These are phyloP conservation scores for Lipophrys pholis DNA, from an alignment of 2,113 vertebrate species.

Conservation along the genomic window DNA sequence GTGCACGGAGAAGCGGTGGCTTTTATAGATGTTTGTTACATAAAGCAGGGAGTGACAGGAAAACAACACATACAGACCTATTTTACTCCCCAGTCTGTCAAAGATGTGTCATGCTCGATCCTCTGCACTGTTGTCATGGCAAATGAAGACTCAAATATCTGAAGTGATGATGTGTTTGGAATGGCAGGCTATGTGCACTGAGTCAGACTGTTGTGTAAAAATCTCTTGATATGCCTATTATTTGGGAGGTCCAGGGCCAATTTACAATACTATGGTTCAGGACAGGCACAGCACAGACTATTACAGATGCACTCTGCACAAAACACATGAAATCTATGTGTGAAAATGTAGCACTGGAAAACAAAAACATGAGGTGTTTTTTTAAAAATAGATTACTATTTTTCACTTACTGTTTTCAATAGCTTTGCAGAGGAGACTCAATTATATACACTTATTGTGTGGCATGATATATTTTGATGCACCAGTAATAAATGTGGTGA, in stretches of 20 bases:
- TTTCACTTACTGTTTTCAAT: no score
- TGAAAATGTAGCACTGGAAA: not conserved
- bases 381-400: no score
- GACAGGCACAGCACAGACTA: slow-evolving; percentile 10
- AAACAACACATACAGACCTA: slow-evolving; percentile 66
- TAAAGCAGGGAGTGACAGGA: slow-evolving; percentile 67
- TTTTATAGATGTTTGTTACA: slow-evolving; percentile 61
- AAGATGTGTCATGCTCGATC: slow-evolving; percentile 69
- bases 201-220: slow-evolving; percentile 57
- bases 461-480: no score
- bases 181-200: slow-evolving; percentile 38
- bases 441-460: no score
- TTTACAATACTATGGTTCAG: slow-evolving; percentile 45
- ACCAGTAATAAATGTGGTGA: no score
- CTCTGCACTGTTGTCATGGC: slow-evolving; percentile 72
- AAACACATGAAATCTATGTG: not conserved
- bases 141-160: slow-evolving; percentile 72
- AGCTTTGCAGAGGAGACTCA: no score
- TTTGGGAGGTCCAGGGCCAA: slow-evolving; percentile 54
- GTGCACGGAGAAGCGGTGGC: slow-evolving; percentile 16
- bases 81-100: slow-evolving; percentile 74
- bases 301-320: slow-evolving; percentile 20
- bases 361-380: not conserved
- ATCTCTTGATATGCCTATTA: slow-evolving; percentile 48
- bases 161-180: slow-evolving; percentile 59